A percentile compares a stretch with the other conserved stretches of the same genome.
Evolutionary conservation across 2,888 invertebrate genomes (phyloP).

Genomic region (Apotomis betuletana): DNA sequence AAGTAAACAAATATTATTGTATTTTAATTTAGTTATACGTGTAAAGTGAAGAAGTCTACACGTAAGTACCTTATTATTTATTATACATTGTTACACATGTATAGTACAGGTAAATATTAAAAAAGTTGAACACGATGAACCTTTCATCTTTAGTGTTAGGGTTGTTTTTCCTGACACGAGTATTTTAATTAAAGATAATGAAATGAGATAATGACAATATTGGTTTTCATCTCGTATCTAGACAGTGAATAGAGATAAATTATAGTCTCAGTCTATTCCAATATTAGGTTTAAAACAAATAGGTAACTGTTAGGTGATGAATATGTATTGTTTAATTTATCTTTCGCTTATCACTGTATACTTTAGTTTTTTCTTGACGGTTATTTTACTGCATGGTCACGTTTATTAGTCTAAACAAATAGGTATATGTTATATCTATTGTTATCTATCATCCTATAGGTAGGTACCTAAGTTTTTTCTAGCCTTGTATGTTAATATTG

Average conservation of each 20-base stretch:
- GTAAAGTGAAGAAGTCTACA: slow-evolving; percentile 6
- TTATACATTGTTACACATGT: too few relatives aligned
- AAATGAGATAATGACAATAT: slow-evolving; percentile 24
- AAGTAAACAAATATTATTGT: slow-evolving; percentile 29
- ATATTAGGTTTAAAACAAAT: slow-evolving; percentile 15
- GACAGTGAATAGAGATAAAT: slow-evolving; percentile 8
- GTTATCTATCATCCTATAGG: too few relatives aligned
- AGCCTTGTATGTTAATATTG: too few relatives aligned
- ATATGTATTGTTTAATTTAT: slow-evolving; percentile 12
- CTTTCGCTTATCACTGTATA: neutral
- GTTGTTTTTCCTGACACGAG: neutral
- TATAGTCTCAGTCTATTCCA: neutral
- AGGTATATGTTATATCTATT: neutral
- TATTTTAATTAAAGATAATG: slow-evolving; percentile 10
- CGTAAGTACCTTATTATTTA: slow-evolving; percentile 10
- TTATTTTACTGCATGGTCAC: slow-evolving; percentile 4
- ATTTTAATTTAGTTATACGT: slow-evolving; percentile 11
- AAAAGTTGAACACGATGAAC: neutral
- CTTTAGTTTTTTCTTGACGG: neutral
- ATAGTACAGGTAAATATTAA: neutral
- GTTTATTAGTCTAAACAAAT: neutral
- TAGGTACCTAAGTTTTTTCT: too few relatives aligned
- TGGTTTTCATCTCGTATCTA: slow-evolving; percentile 34
- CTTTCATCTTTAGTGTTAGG: neutral
- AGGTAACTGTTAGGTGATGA: neutral